Conservation (phyloP, 2,797 vertebrate genomes). For the Anomalospiza imberbis region DNA sequence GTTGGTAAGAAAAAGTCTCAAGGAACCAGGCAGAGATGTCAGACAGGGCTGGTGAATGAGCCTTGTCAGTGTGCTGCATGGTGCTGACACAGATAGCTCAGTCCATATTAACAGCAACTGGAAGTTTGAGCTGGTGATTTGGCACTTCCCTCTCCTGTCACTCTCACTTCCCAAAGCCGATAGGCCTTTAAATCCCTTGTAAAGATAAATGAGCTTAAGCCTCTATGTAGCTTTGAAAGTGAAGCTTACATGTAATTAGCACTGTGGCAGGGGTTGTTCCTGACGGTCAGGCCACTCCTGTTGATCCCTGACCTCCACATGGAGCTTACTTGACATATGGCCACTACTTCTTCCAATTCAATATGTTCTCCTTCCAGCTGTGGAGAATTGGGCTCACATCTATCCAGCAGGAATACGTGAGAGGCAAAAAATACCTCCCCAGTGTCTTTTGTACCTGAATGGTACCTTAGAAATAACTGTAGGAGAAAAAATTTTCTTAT, state of each 20-base stretch:
- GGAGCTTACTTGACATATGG: not conserved
- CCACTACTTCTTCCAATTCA: not conserved
- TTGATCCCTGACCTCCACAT: not conserved
- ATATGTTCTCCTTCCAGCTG: not conserved
- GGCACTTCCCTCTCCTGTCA: not conserved
- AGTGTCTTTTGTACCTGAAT: not conserved
- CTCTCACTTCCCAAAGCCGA: not conserved
- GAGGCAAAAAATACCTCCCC: not conserved
- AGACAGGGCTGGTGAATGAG: not conserved
- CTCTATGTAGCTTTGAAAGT: conserved; percentile 26
- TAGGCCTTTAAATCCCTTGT: conserved; percentile 34
- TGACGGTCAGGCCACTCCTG: not conserved
- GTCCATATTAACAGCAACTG: not conserved
- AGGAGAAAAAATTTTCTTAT: not conserved
- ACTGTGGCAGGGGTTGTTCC: not conserved
- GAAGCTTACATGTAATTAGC: conserved; percentile 26
- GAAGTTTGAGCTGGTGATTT: not conserved
- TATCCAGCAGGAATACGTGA: not conserved
- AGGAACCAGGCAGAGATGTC: not conserved
- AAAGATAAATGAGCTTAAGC: conserved; percentile 42
- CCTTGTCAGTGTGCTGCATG: not conserved
- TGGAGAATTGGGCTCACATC: not conserved
- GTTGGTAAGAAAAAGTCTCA: not conserved
- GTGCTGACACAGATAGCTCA: not conserved
- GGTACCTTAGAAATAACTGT: not conserved